Evolutionary conservation across 2,797 vertebrate genomes (phyloP).

Genomic region (Gymnopithys bicolor): DNA sequence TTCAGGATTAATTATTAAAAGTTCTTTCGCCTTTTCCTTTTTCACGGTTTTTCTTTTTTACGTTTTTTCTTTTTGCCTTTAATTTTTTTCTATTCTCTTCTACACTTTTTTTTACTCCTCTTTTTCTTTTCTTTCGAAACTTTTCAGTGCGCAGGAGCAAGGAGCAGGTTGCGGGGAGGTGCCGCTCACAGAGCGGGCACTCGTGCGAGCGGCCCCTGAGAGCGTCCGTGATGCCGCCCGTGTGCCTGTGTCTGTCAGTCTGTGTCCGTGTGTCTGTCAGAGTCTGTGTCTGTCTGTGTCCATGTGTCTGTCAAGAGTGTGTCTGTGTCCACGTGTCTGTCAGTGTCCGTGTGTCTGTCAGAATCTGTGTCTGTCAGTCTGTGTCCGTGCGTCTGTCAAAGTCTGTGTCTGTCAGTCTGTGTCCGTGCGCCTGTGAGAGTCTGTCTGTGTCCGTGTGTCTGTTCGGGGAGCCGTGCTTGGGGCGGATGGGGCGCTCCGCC

Average conservation of each 20-base stretch:
- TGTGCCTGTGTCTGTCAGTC: neutral
- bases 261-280: neutral
- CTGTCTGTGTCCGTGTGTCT: neutral
- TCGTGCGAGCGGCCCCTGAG: neutral
- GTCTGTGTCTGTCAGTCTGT: neutral
- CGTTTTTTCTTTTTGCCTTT: neutral
- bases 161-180: neutral
- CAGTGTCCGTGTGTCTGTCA: neutral
- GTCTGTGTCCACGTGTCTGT: neutral
- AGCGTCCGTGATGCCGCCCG: neutral
- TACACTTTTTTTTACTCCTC: neutral
- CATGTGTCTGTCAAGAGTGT: too few species aligned
- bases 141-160: neutral
- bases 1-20: neutral
- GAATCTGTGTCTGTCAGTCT: neutral
- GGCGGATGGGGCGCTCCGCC: neutral
- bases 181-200: neutral
- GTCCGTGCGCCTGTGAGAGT: too few species aligned
- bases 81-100: neutral
- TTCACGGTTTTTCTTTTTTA: neutral
- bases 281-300: neutral
- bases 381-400: too few species aligned
- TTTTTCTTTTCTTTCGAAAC: neutral
- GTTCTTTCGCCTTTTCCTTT: fast-evolving
- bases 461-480: neutral